phyloP scores from a whole-genome alignment of 2,113 vertebrate genomes.

The Miniopterus natalensis region DNA sequence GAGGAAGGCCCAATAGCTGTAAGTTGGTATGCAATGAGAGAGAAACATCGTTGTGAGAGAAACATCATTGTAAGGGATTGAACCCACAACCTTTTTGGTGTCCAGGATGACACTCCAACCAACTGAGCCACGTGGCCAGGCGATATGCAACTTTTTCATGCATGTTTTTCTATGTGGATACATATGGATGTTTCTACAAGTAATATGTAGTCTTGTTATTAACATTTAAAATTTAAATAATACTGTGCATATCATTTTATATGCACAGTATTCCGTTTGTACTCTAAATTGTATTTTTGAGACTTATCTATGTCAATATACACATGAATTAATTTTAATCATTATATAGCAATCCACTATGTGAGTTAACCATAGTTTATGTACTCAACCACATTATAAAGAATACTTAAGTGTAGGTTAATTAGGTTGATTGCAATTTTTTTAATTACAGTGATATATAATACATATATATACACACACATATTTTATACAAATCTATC shows the following conservation, averaged over 20 bases:
- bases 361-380: background rate
- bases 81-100: too few species aligned
- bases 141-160: background rate
- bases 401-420: background rate
- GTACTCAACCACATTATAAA: slow-evolving; percentile 17
- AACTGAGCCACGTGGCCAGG: too few species aligned
- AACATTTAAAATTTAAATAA: background rate
- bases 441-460: background rate
- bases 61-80: too few species aligned
- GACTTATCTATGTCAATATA: background rate
- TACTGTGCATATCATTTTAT: background rate
- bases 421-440: background rate
- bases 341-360: background rate
- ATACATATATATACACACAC: background rate
- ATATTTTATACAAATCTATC: background rate
- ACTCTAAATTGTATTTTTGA: background rate
- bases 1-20: background rate
- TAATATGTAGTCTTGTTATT: background rate
- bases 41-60: too few species aligned
- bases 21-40: background rate
- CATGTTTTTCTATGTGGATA: background rate
- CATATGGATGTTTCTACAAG: background rate
- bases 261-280: background rate
- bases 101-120: too few species aligned
- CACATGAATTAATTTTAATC: background rate